Percentiles rank a stretch among this genome's conserved stretches.
Evolutionary conservation across 2,113 vertebrate genomes (phyloP).

Genomic region (Chionis minor): DNA sequence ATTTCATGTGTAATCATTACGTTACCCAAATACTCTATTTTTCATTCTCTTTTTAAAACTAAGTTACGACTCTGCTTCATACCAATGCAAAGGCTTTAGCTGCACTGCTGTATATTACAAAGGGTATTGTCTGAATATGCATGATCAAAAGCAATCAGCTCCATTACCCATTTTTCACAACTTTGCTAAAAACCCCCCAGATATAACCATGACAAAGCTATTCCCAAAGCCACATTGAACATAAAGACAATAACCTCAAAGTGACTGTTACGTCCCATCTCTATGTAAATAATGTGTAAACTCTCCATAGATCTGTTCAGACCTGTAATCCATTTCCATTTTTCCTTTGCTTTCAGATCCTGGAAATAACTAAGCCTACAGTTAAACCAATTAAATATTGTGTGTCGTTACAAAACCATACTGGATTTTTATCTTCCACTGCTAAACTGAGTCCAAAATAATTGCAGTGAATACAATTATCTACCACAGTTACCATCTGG

Average conservation of each 20-base stretch:
- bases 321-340: neutral
- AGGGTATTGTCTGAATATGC: neutral
- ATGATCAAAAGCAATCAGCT: accelerated
- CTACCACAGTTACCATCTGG: slow-evolving; percentile 50
- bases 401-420: neutral
- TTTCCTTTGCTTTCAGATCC: neutral
- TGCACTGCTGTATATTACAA: neutral
- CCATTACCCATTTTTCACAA: neutral
- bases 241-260: neutral
- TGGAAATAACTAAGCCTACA: slow-evolving; percentile 2
- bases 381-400: neutral
- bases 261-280: neutral
- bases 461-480: slow-evolving; percentile 43
- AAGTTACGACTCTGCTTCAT: neutral
- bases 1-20: neutral
- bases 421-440: neutral
- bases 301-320: neutral
- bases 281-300: neutral
- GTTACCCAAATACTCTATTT: neutral
- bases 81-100: neutral
- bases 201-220: neutral
- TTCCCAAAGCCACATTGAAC: neutral
- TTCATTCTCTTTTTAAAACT: neutral
- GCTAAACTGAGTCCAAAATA: slow-evolving; percentile 46
- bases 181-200: neutral